Conservation (phyloP, 2,888 invertebrate species). For the Pachymerium ferrugineum region DNA sequence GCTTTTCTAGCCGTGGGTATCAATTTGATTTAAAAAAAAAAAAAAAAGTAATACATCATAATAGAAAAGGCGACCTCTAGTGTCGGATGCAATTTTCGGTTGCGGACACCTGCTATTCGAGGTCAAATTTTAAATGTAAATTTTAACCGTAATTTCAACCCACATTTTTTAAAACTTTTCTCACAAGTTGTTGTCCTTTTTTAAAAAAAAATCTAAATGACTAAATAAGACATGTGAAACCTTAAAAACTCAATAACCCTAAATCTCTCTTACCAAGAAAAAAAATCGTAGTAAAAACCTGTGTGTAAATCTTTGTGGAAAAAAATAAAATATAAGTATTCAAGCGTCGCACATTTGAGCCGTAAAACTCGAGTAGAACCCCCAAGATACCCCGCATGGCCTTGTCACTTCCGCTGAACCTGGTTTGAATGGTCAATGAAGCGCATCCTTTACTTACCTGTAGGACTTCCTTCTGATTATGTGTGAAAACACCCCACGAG, state of each 20-base stretch:
- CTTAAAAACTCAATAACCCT: too few relatives aligned
- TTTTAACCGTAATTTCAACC: neutral
- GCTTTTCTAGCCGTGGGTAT: neutral
- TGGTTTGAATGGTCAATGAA: slow-evolving; percentile 5
- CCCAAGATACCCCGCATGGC: neutral
- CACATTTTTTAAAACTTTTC: too few relatives aligned
- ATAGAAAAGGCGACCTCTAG: neutral
- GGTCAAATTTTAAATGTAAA: slow-evolving; percentile 7
- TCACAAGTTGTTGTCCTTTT: too few relatives aligned
- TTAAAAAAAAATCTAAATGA: neutral
- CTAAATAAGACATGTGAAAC: too few relatives aligned
- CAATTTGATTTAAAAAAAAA: neutral
- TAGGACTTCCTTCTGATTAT: neutral
- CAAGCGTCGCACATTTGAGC: neutral
- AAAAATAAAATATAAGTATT: neutral
- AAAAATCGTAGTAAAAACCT: neutral
- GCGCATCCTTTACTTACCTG: neutral
- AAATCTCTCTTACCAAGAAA: too few relatives aligned
- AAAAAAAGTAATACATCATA: neutral
- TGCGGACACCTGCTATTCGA: neutral
- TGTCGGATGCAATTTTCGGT: neutral
- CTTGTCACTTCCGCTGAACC: slow-evolving; percentile 15
- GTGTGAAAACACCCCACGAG: neutral
- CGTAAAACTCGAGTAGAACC: too few relatives aligned
- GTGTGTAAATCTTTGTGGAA: neutral